These are phyloP conservation scores for Epinephelus moara DNA, from an alignment of 2,113 vertebrate species.

Conservation along the genomic window DNA sequence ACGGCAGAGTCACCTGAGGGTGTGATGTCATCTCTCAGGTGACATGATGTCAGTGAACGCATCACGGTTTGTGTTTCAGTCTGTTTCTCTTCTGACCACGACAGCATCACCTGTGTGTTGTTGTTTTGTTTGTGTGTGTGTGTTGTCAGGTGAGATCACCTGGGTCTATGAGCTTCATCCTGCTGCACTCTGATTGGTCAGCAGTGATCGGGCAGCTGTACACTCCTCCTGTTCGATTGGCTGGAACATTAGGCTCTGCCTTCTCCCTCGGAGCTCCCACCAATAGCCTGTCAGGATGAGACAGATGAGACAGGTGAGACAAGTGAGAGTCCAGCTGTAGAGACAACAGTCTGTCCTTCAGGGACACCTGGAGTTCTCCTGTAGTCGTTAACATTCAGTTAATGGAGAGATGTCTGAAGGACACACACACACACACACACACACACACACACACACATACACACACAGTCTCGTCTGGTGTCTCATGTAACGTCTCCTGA, in stretches of 20 bases:
- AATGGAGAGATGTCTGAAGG: conserved; percentile 39
- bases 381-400: not conserved
- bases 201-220: conserved; percentile 89
- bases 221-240: conserved; percentile 88
- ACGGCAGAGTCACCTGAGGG: too few relatives aligned
- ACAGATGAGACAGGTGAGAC: not conserved
- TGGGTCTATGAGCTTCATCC: conserved; percentile 84
- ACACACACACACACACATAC: not conserved
- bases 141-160: conserved; percentile 72
- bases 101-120: too few relatives aligned
- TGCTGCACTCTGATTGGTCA: conserved; percentile 84
- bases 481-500: not conserved
- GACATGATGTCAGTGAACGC: too few relatives aligned
- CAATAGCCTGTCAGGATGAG: conserved; percentile 82
- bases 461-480: not conserved
- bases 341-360: too few relatives aligned
- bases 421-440: conserved; percentile 10
- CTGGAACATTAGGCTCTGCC: conserved; percentile 72
- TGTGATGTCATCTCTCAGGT: too few relatives aligned
- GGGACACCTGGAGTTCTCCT: not conserved
- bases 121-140: too few relatives aligned
- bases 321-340: not conserved
- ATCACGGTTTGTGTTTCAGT: too few relatives aligned
- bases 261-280: conserved; percentile 89
- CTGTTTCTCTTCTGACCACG: too few relatives aligned